These are phyloP conservation scores for Eurosta solidaginis DNA, from an alignment of 1,140 invertebrate species.

Conservation along the genomic window DNA sequence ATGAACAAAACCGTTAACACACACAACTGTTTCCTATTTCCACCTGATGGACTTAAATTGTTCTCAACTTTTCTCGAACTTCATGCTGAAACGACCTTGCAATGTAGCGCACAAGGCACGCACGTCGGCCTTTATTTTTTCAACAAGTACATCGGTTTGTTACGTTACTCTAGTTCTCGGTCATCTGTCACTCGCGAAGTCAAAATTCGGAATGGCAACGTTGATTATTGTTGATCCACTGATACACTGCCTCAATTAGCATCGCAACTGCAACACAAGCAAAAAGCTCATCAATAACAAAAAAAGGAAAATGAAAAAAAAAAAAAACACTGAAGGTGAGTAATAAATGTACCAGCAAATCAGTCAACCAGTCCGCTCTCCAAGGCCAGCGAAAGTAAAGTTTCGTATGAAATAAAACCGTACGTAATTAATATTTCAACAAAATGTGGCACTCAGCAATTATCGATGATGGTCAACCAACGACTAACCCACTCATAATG, in stretches of 20 bases:
- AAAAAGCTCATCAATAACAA: not conserved
- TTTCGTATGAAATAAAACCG: not conserved
- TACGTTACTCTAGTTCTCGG: not conserved
- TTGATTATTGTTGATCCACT: conserved; percentile 6
- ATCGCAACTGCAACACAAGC: not conserved
- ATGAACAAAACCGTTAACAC: not conserved
- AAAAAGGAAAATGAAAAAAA: not conserved
- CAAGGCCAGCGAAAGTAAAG: conserved; percentile 9
- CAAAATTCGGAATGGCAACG: conserved; percentile 2
- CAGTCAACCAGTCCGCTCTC: not conserved
- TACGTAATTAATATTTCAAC: not conserved
- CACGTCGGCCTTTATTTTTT: not conserved
- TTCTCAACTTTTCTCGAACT: not conserved
- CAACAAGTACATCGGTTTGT: not conserved
- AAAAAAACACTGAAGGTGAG: not conserved
- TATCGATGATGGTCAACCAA: no score
- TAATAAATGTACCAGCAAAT: not conserved
- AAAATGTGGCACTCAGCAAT: not conserved
- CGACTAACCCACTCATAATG: not conserved
- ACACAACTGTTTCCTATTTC: not conserved
- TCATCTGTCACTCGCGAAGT: not conserved
- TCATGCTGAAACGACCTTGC: not conserved
- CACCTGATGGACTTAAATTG: not conserved
- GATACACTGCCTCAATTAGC: conserved; percentile 15
- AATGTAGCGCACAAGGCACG: not conserved